A percentile compares a stretch with the other conserved stretches of the same genome.
Conservation (phyloP, 2,888 invertebrate species). For the Tricholauxania praeusta region DNA sequence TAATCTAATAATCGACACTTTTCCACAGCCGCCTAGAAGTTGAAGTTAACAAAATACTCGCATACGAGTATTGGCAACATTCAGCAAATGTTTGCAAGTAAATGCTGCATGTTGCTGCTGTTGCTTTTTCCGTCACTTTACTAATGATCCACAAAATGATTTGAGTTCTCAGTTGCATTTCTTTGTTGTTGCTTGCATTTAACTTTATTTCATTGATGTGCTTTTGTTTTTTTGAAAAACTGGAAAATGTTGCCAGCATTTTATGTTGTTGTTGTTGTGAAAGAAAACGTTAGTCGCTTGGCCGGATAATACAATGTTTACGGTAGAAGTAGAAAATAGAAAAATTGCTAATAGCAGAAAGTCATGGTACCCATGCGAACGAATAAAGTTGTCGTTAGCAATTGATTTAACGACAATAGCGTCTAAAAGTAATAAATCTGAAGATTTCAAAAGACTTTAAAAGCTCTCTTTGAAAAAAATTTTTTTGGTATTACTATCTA, state of each 20-base stretch:
- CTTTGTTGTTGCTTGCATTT: neutral
- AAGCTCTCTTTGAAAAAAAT: no score
- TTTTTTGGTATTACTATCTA: no score
- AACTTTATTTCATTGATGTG: neutral
- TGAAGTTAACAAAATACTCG: no score
- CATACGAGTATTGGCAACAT: no score
- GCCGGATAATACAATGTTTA: constrained; percentile 2
- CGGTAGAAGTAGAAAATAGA: neutral
- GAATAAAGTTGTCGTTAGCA: constrained; percentile 1
- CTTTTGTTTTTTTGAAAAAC: neutral
- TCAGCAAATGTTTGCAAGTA: neutral
- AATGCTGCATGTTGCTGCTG: constrained; percentile 15
- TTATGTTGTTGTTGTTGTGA: no score
- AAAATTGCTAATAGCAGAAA: constrained; percentile 21
- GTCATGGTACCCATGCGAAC: neutral
- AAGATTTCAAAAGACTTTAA: no score
- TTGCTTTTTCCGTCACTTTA: constrained; percentile 21
- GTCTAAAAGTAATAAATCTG: neutral
- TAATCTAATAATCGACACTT: no score
- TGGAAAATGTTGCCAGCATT: no score
- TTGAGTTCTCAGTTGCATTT: neutral
- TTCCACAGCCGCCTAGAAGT: no score
- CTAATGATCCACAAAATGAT: constrained; percentile 29
- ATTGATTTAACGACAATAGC: neutral
- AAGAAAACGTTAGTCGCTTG: constrained; percentile 6